Percentiles rank a stretch among this genome's conserved stretches.
phyloP scores from a whole-genome alignment of 2,888 invertebrate species.

The Aphidoletes aphidimyza region DNA sequence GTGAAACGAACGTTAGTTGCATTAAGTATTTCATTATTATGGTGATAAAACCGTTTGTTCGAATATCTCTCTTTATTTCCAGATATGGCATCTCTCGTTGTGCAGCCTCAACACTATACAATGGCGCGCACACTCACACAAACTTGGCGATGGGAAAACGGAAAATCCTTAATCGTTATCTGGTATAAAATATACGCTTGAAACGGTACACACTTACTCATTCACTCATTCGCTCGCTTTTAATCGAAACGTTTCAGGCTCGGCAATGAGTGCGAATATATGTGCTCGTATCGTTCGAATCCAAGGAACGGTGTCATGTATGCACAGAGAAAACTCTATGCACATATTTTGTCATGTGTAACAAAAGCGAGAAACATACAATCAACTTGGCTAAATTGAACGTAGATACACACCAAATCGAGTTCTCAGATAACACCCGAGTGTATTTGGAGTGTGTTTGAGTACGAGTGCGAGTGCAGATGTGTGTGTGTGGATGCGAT shows the following conservation, averaged over 20 bases:
- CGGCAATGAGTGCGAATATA: not conserved
- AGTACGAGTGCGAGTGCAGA: not conserved
- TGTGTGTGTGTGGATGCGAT: no score
- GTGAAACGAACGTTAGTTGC: conserved; percentile 38
- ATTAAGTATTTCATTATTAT: conserved; percentile 53
- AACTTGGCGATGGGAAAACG: not conserved
- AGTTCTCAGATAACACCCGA: not conserved
- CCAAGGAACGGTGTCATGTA: conserved; percentile 23
- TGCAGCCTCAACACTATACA: not conserved
- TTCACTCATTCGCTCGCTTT: not conserved
- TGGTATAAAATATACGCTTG: conserved; percentile 43
- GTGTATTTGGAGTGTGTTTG: not conserved
- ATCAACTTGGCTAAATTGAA: conserved; percentile 45
- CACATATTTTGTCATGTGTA: conserved; percentile 38
- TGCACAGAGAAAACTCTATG: conserved; percentile 3
- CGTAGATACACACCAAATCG: not conserved
- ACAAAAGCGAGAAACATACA: conserved; percentile 45
- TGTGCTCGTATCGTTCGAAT: not conserved
- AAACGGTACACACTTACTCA: not conserved
- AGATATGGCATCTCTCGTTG: not conserved
- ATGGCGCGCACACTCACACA: not conserved
- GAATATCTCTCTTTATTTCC: not conserved
- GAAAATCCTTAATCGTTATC: conserved; percentile 53
- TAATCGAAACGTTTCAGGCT: not conserved
- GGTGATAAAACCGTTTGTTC: conserved; percentile 2